phyloP scores from a whole-genome alignment of 2,888 invertebrate genomes.

The Eupithecia centaureata region DNA sequence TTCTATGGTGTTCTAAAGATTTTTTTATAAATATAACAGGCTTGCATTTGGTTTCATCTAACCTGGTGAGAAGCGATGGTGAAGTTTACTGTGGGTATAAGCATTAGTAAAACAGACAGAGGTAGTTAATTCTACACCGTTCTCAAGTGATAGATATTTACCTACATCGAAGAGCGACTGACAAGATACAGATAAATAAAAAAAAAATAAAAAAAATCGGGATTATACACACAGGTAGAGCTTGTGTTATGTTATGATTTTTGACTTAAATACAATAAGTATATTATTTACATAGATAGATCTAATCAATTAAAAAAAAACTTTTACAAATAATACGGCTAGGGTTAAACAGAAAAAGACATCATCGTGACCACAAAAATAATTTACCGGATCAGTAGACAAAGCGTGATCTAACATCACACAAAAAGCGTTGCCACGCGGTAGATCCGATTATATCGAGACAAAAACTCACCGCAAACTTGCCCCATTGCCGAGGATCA shows the following conservation, averaged over 20 bases:
- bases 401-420: slow-evolving; percentile 23
- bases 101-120: neutral
- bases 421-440: slow-evolving; percentile 30
- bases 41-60: neutral
- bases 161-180: neutral
- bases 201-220: too few relatives aligned
- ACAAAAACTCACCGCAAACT: slow-evolving; percentile 34
- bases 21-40: neutral
- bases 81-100: neutral
- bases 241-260: too few relatives aligned
- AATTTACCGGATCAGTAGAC: slow-evolving; percentile 31
- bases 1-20: neutral
- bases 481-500: slow-evolving; percentile 31
- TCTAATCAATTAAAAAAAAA: slow-evolving; percentile 10
- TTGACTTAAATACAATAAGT: too few relatives aligned
- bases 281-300: neutral
- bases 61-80: neutral
- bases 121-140: neutral
- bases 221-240: too few relatives aligned
- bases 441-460: slow-evolving; percentile 29
- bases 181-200: neutral
- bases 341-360: slow-evolving; percentile 14
- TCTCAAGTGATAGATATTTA: neutral
- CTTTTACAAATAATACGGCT: slow-evolving; percentile 10
- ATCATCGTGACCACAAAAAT: slow-evolving; percentile 20